phyloP scores from a whole-genome alignment of 2,888 invertebrate species.

The Pyrgus malvae region DNA sequence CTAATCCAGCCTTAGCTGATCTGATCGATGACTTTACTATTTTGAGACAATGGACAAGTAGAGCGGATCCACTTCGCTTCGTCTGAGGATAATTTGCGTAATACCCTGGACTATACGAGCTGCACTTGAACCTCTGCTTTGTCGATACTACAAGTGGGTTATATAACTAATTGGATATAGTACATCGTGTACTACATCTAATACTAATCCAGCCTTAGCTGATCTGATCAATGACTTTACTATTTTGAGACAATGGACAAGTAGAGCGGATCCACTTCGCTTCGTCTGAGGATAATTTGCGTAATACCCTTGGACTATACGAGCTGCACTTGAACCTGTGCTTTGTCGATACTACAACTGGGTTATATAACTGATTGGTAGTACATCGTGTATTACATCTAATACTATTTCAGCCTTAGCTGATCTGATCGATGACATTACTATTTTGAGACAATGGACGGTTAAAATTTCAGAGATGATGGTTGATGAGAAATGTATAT shows the following conservation, averaged over 20 bases:
- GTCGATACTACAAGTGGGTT: not conserved
- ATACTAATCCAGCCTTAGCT: not conserved
- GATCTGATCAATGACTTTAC: not conserved
- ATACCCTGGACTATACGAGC: not conserved
- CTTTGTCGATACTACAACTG: not conserved
- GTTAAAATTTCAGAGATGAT: too few relatives aligned
- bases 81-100: not conserved
- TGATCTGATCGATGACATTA: not conserved
- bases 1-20: not conserved
- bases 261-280: too few relatives aligned
- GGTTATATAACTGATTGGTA: not conserved
- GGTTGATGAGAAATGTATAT: too few relatives aligned
- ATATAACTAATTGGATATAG: not conserved
- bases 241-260: too few relatives aligned
- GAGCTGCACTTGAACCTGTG: not conserved
- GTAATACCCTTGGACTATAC: not conserved
- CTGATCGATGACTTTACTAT: too few relatives aligned
- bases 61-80: not conserved
- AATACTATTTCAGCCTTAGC: not conserved
- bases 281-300: too few relatives aligned
- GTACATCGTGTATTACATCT: not conserved
- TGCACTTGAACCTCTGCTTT: not conserved
- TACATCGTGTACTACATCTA: not conserved
- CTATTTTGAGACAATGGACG: too few relatives aligned
- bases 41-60: too few relatives aligned